Evolutionary conservation across 2,113 vertebrate genomes (phyloP), one percentile per base, ranked within the genome.

Genomic region (Romanogobio albipinnatus): DNA sequence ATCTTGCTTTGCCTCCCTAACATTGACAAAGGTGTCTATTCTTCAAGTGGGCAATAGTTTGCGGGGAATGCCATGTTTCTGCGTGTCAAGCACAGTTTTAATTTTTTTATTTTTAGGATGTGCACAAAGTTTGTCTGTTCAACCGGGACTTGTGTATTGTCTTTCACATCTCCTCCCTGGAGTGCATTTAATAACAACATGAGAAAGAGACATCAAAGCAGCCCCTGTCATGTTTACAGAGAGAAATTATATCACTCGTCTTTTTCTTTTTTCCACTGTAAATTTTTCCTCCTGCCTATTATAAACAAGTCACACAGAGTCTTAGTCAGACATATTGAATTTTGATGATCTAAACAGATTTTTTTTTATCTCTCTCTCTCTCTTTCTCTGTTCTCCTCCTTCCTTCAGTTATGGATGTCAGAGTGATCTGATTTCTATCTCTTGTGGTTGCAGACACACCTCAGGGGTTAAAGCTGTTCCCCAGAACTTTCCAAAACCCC

Each of bases 31-130:
- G 71, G 71, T 87, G 78, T 85, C 82, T 49, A 71, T 90, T 86
- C 73, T 85, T 90, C 68, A 47, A 64, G 26, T 76, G 49, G 81
- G 86, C 33, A 61, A 85, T 86, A 79, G 83, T 83, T 90, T 86
- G 84, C n/a, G 73, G 76, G 88, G 22, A 66, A 85, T 87, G 90
- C 83, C 86, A 91, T 68, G 88, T 39, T 89, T 84, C 22, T 89
- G 51, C 19, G 14, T 78, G 56, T 88, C 87, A 84, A 91, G 87
- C 22, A 4, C 14, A 33, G 3, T 14, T 8, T 51, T 51, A n/a
- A n/a, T n/a, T n/a, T n/a, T n/a, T n/a, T n/a, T n/a, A n/a, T 51
- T 51, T 51, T 68, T 13, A 7, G 61, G 61, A 51, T 22, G 14
- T 51, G 15, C 24, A 49, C 24, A 81, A 66, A 29, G 14, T 51